Conservation (phyloP, 2,888 invertebrate genomes). For the Pandemis heparana region DNA sequence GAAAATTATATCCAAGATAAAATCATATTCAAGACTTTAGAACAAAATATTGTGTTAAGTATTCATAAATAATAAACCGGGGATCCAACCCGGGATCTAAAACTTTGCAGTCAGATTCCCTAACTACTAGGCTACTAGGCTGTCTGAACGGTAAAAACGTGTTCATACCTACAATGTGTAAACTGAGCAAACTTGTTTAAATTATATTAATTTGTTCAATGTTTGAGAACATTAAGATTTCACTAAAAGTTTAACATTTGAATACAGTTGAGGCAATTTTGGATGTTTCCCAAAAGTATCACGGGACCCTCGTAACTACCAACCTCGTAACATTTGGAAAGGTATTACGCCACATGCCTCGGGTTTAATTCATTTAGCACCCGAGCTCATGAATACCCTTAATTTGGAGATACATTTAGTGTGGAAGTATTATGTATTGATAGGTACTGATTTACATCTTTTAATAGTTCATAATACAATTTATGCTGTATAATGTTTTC, state of each 20-base stretch:
- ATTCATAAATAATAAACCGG: no score
- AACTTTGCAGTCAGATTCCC: no score
- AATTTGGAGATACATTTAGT: conserved; percentile 16
- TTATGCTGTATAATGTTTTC: not conserved
- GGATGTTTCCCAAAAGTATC: conserved; percentile 18
- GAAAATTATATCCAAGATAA: no score
- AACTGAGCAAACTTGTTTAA: not conserved
- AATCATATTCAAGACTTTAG: no score
- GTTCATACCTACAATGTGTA: not conserved
- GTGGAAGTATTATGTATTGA: conserved; percentile 6
- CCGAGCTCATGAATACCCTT: conserved; percentile 20
- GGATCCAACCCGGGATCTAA: no score
- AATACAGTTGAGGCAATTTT: conserved; percentile 1
- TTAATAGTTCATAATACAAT: not conserved
- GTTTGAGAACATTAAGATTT: not conserved
- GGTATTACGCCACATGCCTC: conserved; percentile 23
- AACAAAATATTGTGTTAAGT: no score
- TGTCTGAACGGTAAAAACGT: no score
- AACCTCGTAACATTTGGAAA: conserved; percentile 13
- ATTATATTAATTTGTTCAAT: not conserved
- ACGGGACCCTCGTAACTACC: conserved; percentile 16
- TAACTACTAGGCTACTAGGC: no score
- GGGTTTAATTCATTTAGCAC: conserved; percentile 27
- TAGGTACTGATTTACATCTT: not conserved
- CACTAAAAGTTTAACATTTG: conserved; percentile 7